phyloP scores from a whole-genome alignment of 2,797 vertebrate species.

The Carapus acus region DNA sequence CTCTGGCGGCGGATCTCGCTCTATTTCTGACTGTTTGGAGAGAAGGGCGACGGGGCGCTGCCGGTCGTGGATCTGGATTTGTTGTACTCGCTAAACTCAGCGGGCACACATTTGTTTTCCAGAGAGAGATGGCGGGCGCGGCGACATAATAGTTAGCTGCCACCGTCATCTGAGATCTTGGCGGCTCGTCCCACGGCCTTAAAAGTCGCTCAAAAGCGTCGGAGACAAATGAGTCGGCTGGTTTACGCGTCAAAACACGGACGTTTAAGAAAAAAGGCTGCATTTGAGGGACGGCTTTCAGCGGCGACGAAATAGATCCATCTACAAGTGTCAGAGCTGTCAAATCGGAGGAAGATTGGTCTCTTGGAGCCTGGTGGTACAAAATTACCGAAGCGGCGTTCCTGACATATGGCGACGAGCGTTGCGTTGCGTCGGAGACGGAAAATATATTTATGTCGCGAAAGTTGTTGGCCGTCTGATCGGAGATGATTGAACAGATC shows the following conservation, averaged over 20 bases:
- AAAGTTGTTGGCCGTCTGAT: constrained; percentile 26
- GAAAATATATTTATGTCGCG: constrained; percentile 52
- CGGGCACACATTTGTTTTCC: constrained; percentile 11
- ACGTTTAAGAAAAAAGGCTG: constrained; percentile 38
- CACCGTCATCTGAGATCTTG: constrained; percentile 49
- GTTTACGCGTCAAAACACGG: constrained; percentile 57
- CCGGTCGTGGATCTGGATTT: constrained; percentile 9
- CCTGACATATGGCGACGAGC: constrained; percentile 47
- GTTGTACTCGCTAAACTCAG: constrained; percentile 7
- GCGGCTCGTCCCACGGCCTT: constrained; percentile 38
- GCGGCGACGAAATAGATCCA: constrained; percentile 57
- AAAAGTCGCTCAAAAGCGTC: constrained; percentile 36
- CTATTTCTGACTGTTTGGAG: constrained; percentile 45
- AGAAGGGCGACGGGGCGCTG: constrained; percentile 42
- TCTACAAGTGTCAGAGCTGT: constrained; percentile 61
- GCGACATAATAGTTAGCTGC: constrained; percentile 51
- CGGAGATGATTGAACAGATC: constrained; percentile 36
- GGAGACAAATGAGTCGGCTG: constrained; percentile 41
- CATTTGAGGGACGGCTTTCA: constrained; percentile 51
- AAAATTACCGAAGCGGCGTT: constrained; percentile 59
- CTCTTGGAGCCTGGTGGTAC: constrained; percentile 56
- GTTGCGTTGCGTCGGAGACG: constrained; percentile 43
- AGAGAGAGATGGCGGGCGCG: constrained; percentile 39
- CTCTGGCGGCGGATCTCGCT: constrained; percentile 36
- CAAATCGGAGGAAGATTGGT: constrained; percentile 61